phyloP scores from a whole-genome alignment of 2,888 invertebrate species.

The Drosophila quinaria region DNA sequence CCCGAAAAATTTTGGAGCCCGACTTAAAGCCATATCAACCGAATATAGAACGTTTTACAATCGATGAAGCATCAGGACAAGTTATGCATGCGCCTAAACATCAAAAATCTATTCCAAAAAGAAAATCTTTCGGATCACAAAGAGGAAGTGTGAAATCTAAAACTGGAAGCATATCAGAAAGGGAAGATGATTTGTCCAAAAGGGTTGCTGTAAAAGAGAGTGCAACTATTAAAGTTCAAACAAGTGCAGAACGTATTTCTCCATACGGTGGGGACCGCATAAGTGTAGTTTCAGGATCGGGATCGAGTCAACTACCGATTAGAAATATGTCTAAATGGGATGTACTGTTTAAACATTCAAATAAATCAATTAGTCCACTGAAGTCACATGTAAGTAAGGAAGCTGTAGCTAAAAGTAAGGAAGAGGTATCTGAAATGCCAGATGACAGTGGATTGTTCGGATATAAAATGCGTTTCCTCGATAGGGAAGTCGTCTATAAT shows the following conservation, averaged over 20 bases:
- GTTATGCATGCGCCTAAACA: neutral
- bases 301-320: neutral
- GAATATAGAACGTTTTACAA: neutral
- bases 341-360: neutral
- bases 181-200: too few relatives aligned
- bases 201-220: too few relatives aligned
- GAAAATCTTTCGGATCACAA: too few relatives aligned
- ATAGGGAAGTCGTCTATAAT: constrained; percentile 7
- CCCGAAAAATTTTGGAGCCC: neutral
- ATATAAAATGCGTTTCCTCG: neutral
- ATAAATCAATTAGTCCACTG: neutral
- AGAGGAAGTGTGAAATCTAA: too few relatives aligned
- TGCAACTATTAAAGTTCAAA: too few relatives aligned
- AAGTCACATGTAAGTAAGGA: neutral
- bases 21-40: neutral
- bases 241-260: neutral
- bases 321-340: constrained; percentile 15
- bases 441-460: neutral
- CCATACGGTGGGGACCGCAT: neutral
- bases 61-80: neutral
- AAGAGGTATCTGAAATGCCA: neutral
- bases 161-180: too few relatives aligned
- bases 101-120: neutral
- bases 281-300: neutral
- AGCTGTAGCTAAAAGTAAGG: neutral